A percentile compares a stretch with the other conserved stretches of the same genome.
Evolutionary conservation across 2,113 vertebrate species (phyloP).

Genomic region (Parus major): DNA sequence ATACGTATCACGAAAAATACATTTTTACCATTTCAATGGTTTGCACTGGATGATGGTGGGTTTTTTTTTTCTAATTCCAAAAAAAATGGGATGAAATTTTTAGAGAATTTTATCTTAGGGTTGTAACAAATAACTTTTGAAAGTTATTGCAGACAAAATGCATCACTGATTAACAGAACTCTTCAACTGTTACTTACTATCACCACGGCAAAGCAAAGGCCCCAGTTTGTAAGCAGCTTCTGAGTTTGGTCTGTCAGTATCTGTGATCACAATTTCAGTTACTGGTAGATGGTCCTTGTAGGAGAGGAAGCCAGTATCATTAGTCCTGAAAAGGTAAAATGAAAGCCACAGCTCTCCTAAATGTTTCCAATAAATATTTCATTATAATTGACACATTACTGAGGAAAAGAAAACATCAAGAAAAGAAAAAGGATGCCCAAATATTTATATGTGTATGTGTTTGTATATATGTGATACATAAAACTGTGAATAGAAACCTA

Average conservation of each 20-base stretch:
- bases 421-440: neutral
- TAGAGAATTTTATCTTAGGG: neutral
- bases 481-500: neutral
- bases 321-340: slow-evolving; percentile 78
- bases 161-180: neutral
- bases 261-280: slow-evolving; percentile 85
- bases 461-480: neutral
- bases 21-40: neutral
- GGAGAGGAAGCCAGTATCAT: slow-evolving; percentile 86
- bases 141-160: neutral
- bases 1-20: neutral
- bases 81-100: neutral
- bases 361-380: neutral
- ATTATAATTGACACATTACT: neutral
- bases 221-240: slow-evolving; percentile 89
- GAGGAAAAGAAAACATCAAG: neutral
- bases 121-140: neutral
- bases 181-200: slow-evolving; percentile 83
- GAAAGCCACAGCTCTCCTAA: neutral
- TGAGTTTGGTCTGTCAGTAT: slow-evolving; percentile 81
- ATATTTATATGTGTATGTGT: neutral
- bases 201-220: slow-evolving; percentile 87
- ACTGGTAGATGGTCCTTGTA: slow-evolving; percentile 91
- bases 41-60: accelerated
- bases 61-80: neutral